A percentile compares a stretch with the other conserved stretches of the same genome.
Conservation (phyloP, 2,113 vertebrate genomes). For the Trogon surrucura region DNA sequence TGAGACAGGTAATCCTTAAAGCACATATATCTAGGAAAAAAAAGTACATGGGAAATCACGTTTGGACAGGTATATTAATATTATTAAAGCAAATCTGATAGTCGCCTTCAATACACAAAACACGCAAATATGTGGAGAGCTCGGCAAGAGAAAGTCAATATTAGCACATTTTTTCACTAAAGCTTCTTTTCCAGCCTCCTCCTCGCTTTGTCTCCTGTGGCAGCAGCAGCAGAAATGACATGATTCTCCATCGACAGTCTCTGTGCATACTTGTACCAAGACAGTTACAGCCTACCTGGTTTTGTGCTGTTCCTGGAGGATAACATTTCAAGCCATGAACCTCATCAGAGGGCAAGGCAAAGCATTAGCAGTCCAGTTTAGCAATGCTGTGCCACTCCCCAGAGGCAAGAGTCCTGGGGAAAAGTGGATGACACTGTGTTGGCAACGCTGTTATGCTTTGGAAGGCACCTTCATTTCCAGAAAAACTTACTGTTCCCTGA, state of each 20-base stretch:
- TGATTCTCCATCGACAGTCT: not conserved
- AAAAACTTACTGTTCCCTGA: not conserved
- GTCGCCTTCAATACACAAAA: not conserved
- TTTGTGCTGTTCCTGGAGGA: not conserved
- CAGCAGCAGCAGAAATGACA: not conserved
- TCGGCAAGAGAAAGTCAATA: not conserved
- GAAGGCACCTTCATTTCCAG: not conserved
- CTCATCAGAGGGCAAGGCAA: not conserved
- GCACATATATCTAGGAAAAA: accelerated
- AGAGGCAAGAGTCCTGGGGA: not conserved
- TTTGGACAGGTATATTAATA: not conserved
- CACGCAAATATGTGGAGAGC: not conserved
- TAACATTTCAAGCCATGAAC: not conserved
- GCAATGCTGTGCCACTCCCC: not conserved
- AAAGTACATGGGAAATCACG: not conserved
- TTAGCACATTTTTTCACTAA: not conserved
- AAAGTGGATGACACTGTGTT: not conserved
- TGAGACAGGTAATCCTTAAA: not conserved
- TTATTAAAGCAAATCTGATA: not conserved
- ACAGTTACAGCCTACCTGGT: not conserved
- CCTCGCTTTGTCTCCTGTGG: not conserved
- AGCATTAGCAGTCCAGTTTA: not conserved
- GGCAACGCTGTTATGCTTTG: not conserved
- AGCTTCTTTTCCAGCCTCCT: not conserved
- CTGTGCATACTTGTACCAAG: not conserved